Conservation (phyloP, 2,888 invertebrate species). For the Archips crataeganus region DNA sequence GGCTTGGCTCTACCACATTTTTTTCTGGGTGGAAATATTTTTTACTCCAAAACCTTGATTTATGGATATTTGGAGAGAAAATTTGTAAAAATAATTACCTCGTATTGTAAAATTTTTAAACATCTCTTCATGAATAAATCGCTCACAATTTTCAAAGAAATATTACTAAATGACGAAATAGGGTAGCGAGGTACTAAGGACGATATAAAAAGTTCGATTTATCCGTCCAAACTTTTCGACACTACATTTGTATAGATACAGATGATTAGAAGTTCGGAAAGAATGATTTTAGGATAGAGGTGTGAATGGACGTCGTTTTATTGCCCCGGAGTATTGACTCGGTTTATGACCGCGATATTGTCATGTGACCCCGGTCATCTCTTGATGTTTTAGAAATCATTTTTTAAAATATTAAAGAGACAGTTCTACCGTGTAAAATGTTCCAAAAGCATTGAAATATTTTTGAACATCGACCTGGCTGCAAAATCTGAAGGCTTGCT, state of each 20-base stretch:
- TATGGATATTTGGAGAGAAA: neutral
- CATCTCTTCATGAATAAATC: too few relatives aligned
- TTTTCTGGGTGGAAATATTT: neutral
- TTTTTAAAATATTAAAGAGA: neutral
- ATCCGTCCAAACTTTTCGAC: neutral
- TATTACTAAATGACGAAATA: too few relatives aligned
- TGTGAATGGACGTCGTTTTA: slow-evolving; percentile 31
- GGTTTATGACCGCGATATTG: slow-evolving; percentile 33
- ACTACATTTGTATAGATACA: slow-evolving; percentile 21
- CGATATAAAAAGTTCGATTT: neutral
- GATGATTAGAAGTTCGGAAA: slow-evolving; percentile 28
- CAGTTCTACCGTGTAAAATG: too few relatives aligned
- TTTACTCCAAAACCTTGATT: neutral
- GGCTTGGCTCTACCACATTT: too few relatives aligned
- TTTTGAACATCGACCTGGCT: too few relatives aligned
- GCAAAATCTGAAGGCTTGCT: too few relatives aligned
- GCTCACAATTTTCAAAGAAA: too few relatives aligned
- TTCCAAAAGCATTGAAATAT: too few relatives aligned
- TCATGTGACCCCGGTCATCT: slow-evolving; percentile 34
- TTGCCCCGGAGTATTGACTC: slow-evolving; percentile 22
- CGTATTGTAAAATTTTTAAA: too few relatives aligned
- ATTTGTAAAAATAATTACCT: neutral
- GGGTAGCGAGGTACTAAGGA: neutral
- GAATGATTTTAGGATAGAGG: slow-evolving; percentile 30
- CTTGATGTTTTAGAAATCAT: slow-evolving; percentile 7